These are phyloP conservation scores for Hartigia nigra DNA, from an alignment of 2,888 invertebrate species.

Conservation along the genomic window DNA sequence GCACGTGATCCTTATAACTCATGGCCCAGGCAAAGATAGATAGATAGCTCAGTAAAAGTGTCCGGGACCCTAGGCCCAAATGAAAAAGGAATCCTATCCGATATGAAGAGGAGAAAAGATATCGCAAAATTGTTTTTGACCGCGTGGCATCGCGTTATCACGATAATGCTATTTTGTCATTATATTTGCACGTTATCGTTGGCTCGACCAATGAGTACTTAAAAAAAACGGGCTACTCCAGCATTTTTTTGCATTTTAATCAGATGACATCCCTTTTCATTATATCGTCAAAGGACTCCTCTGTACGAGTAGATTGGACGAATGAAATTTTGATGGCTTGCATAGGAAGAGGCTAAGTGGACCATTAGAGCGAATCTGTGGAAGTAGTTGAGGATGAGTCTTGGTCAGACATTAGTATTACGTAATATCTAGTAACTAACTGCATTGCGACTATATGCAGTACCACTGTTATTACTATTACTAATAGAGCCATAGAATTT, in stretches of 20 bases:
- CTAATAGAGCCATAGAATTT: neutral
- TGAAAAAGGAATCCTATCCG: neutral
- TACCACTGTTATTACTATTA: neutral
- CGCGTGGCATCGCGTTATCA: neutral
- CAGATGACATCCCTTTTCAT: neutral
- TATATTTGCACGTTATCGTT: neutral
- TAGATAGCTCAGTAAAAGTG: constrained; percentile 4
- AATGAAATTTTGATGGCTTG: neutral
- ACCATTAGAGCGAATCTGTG: neutral
- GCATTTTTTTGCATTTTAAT: neutral
- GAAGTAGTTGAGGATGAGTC: neutral
- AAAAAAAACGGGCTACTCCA: neutral
- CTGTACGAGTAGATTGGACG: neutral
- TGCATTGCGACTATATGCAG: neutral
- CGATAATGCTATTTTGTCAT: neutral
- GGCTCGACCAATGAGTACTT: neutral
- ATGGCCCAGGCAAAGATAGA: constrained; percentile 20
- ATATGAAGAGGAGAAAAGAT: neutral
- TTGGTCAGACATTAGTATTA: neutral
- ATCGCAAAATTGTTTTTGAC: neutral
- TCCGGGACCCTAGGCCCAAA: constrained; percentile 1
- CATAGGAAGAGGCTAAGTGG: neutral
- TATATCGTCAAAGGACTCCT: neutral
- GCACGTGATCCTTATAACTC: constrained; percentile 45
- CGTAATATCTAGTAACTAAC: neutral